phyloP scores from a whole-genome alignment of 2,797 vertebrate genomes.

The Liparis tanakae region DNA sequence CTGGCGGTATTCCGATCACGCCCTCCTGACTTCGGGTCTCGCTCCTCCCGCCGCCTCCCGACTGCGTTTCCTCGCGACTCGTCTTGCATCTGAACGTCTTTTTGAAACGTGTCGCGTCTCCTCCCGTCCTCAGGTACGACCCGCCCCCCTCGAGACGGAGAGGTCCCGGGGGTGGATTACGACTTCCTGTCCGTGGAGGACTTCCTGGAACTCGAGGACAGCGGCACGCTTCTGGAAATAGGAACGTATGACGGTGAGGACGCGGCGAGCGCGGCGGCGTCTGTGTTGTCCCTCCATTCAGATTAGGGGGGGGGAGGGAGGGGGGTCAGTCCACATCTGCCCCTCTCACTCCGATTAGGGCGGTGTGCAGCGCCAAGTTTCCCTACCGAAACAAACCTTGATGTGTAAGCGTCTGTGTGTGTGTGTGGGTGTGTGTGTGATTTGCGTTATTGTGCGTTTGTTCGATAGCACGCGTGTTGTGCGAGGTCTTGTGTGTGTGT shows the following conservation, averaged over 20 bases:
- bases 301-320: slow-evolving; percentile 58
- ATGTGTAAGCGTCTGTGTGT: slow-evolving; percentile 43
- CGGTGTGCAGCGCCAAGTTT: slow-evolving; percentile 56
- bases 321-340: slow-evolving; percentile 71
- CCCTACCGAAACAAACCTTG: slow-evolving; percentile 62
- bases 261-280: slow-evolving; percentile 29
- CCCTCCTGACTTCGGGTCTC: slow-evolving; percentile 55
- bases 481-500: slow-evolving; percentile 1
- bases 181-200: slow-evolving; percentile 94
- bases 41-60: slow-evolving; percentile 21
- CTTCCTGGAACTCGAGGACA: slow-evolving; percentile 91
- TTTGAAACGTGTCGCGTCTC: slow-evolving; percentile 1
- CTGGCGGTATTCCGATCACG: slow-evolving; percentile 52
- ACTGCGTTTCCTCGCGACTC: too few species aligned
- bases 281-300: slow-evolving; percentile 56
- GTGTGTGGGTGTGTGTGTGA: slow-evolving; percentile 12
- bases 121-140: slow-evolving; percentile 90
- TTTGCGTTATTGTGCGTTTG: slow-evolving; percentile 25
- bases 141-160: slow-evolving; percentile 91
- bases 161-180: slow-evolving; percentile 96
- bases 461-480: slow-evolving; percentile 32
- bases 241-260: slow-evolving; percentile 95
- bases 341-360: slow-evolving; percentile 74
- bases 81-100: too few species aligned
- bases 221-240: slow-evolving; percentile 95